phyloP scores from a whole-genome alignment of 2,797 vertebrate genomes.

The Sciurus carolinensis region DNA sequence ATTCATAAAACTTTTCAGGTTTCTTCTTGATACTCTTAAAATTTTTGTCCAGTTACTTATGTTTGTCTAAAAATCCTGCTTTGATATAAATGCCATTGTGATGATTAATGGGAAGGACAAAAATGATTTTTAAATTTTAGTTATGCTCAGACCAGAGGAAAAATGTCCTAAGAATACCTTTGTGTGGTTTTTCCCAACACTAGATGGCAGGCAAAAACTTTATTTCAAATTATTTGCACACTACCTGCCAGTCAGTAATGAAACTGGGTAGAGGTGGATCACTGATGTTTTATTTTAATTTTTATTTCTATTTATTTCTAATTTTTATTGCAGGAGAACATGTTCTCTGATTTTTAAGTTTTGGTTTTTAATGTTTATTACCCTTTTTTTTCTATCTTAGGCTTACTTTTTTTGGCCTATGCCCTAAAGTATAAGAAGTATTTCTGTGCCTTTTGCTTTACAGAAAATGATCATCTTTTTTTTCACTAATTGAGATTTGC shows the following conservation, averaged over 20 bases:
- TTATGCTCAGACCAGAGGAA: background rate
- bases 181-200: slow-evolving; percentile 66
- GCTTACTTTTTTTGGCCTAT: background rate
- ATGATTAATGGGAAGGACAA: slow-evolving; percentile 32
- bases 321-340: slow-evolving; percentile 40
- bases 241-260: background rate
- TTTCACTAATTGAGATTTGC: background rate
- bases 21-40: slow-evolving; percentile 12
- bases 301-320: slow-evolving; percentile 60
- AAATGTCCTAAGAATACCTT: background rate
- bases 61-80: slow-evolving; percentile 50
- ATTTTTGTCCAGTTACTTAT: slow-evolving; percentile 34
- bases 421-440: background rate
- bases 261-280: background rate
- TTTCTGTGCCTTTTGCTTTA: slow-evolving; percentile 35
- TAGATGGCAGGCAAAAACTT: slow-evolving; percentile 78
- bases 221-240: slow-evolving; percentile 33
- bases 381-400: background rate
- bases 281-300: slow-evolving; percentile 41
- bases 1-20: background rate
- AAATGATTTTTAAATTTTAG: slow-evolving; percentile 48
- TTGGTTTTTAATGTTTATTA: slow-evolving; percentile 44
- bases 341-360: slow-evolving; percentile 5
- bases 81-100: background rate
- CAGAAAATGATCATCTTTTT: slow-evolving; percentile 2